These are phyloP conservation scores for Crotalus tigris DNA, from an alignment of 2,113 vertebrate species.

Conservation along the genomic window DNA sequence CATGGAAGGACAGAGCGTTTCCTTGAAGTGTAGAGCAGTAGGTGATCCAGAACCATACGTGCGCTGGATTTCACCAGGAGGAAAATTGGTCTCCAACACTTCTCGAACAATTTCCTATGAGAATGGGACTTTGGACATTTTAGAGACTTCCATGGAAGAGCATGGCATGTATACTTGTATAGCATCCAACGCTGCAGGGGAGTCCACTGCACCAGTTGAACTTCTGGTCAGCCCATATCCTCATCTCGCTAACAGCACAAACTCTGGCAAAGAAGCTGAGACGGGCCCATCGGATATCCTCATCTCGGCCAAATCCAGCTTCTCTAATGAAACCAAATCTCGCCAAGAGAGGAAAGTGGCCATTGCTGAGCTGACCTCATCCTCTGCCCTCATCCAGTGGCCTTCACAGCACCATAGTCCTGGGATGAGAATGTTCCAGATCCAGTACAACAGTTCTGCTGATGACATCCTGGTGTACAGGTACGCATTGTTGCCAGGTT, in stretches of 20 bases:
- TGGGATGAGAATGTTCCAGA: constrained; percentile 89
- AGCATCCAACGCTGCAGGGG: constrained; percentile 90
- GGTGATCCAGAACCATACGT: constrained; percentile 91
- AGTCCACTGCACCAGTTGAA: constrained; percentile 86
- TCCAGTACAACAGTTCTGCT: constrained; percentile 92
- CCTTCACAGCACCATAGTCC: constrained; percentile 76
- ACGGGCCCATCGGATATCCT: constrained; percentile 85
- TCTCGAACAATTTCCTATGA: constrained; percentile 79
- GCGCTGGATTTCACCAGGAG: constrained; percentile 90
- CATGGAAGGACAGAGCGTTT: constrained; percentile 76
- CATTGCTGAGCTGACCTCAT: constrained; percentile 84
- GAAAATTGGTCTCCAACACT: constrained; percentile 85
- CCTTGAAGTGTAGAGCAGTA: constrained; percentile 90
- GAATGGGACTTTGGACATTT: constrained; percentile 89
- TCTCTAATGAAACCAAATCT: constrained; percentile 67
- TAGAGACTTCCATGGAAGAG: constrained; percentile 71
- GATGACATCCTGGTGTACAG: constrained; percentile 93
- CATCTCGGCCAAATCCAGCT: constrained; percentile 78
- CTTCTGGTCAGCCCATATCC: constrained; percentile 76
- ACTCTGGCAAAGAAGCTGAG: constrained; percentile 79
- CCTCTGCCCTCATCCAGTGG: constrained; percentile 89
- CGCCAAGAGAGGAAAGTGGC: constrained; percentile 72
- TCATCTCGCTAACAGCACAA: constrained; percentile 86
- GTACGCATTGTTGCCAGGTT: constrained; percentile 52
- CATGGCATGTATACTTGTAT: constrained; percentile 90